Conservation (phyloP, 2,797 vertebrate genomes). For the Eulemur albifrons region DNA sequence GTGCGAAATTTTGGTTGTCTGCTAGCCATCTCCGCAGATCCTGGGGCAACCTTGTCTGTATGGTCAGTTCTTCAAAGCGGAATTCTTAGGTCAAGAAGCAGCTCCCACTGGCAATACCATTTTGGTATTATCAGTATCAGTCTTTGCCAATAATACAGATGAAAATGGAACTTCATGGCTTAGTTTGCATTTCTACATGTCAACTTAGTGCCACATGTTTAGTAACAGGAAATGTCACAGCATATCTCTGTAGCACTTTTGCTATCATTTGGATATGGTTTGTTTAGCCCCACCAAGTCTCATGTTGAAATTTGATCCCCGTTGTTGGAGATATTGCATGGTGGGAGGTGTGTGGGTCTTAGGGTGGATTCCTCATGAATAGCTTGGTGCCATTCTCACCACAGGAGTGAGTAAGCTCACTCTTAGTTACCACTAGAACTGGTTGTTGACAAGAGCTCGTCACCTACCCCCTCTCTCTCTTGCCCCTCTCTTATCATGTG, state of each 20-base stretch:
- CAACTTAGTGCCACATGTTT: not conserved
- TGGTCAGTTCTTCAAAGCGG: not conserved
- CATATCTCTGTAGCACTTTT: not conserved
- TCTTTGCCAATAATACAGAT: not conserved
- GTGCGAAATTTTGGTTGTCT: not conserved
- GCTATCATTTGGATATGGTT: not conserved
- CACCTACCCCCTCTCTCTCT: not conserved
- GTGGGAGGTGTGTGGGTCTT: not conserved
- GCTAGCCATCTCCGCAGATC: not conserved
- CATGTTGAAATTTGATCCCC: not conserved
- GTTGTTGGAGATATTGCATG: not conserved
- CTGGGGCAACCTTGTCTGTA: not conserved
- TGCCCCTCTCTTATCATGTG: not conserved
- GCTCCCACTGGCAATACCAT: not conserved
- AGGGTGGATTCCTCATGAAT: not conserved
- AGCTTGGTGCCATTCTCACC: not conserved
- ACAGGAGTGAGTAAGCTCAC: not conserved
- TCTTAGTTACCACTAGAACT: not conserved
- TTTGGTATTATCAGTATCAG: not conserved
- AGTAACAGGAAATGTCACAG: not conserved
- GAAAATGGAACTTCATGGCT: not conserved
- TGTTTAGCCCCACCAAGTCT: not conserved
- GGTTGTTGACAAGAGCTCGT: not conserved
- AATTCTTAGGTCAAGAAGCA: not conserved
- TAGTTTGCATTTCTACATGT: not conserved